Percentiles rank a stretch among this genome's conserved stretches.
Evolutionary conservation across 1,140 invertebrate species (phyloP).

Genomic region (Polyergus mexicanus): DNA sequence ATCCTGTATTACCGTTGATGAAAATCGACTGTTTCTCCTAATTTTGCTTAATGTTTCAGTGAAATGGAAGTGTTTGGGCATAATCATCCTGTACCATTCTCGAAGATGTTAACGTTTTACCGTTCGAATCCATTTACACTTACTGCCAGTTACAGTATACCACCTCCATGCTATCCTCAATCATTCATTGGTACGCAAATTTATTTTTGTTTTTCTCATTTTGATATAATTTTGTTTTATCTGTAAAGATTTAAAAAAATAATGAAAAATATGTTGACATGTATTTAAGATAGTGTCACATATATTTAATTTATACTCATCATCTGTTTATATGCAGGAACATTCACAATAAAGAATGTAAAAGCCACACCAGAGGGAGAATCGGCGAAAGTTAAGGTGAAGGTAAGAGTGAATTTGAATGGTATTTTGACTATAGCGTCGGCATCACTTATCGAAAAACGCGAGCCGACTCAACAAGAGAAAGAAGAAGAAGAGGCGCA

Average conservation of each 20-base stretch:
- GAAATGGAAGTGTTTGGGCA: constrained; percentile 94
- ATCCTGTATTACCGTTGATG: not conserved
- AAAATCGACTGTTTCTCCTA: constrained; percentile 9
- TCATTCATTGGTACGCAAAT: constrained; percentile 91
- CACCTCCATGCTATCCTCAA: constrained; percentile 91
- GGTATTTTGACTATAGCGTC: constrained; percentile 95
- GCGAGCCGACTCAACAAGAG: constrained; percentile 89
- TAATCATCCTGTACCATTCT: constrained; percentile 96
- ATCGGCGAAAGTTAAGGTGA: constrained; percentile 97
- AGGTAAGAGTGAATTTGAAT: constrained; percentile 96
- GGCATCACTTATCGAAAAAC: constrained; percentile 95
- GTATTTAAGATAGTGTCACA: not conserved
- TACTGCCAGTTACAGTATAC: constrained; percentile 92
- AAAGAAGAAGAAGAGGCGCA: constrained; percentile 86
- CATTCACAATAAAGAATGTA: constrained; percentile 94
- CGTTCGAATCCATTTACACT: constrained; percentile 95
- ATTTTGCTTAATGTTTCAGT: constrained; percentile 83
- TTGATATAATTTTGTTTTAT: constrained; percentile 8
- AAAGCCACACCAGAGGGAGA: constrained; percentile 95
- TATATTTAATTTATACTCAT: not conserved
- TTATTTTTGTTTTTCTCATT: constrained; percentile 59
- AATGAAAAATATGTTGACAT: not conserved
- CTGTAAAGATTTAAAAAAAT: not conserved
- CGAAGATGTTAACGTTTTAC: constrained; percentile 97
- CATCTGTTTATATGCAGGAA: constrained; percentile 87